Percentiles rank a stretch among this genome's conserved stretches.
These are phyloP conservation scores for Protosalanx chinensis DNA, from an alignment of 2,797 vertebrate species.

Conservation along the genomic window DNA sequence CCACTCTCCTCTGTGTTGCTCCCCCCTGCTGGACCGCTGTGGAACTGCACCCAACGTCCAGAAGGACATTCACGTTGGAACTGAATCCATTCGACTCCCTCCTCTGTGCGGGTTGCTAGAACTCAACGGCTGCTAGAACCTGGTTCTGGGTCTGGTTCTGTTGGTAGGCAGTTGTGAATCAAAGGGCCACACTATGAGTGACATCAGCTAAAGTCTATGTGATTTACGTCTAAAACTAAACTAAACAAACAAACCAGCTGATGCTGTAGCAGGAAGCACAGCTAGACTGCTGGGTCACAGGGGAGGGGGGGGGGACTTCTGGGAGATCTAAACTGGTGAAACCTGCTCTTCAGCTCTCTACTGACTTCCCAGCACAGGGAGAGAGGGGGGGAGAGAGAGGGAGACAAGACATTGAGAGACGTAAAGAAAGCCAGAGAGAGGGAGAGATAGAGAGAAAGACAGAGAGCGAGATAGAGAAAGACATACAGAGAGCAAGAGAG, in stretches of 20 bases:
- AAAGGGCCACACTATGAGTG: too few relatives aligned
- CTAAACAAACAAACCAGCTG: slow-evolving; percentile 42
- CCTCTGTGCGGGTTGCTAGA: too few relatives aligned
- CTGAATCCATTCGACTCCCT: not conserved
- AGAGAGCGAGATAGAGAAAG: not conserved
- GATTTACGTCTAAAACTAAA: slow-evolving; percentile 32
- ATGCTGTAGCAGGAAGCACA: slow-evolving; percentile 21
- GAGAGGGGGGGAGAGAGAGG: not conserved
- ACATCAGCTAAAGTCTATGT: not conserved
- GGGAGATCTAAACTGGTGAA: slow-evolving; percentile 52
- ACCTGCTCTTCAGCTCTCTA: slow-evolving; percentile 50
- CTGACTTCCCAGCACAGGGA: slow-evolving; percentile 19
- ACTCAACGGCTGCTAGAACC: too few relatives aligned
- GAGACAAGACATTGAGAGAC: not conserved
- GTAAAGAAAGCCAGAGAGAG: too few relatives aligned
- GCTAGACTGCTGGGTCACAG: slow-evolving; percentile 8
- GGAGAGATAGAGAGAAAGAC: too few relatives aligned
- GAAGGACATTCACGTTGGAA: not conserved
- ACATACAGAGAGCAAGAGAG: not conserved
- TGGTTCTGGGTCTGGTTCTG: too few relatives aligned
- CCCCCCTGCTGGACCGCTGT: slow-evolving; percentile 54
- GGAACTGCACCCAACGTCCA: not conserved
- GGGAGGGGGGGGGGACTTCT: slow-evolving; percentile 25
- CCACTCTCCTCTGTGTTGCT: slow-evolving; percentile 27
- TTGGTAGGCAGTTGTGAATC: too few relatives aligned